Base-by-base conservation (phyloP, 1,140 invertebrate genomes). In the Kradibia gibbosae region DNA sequence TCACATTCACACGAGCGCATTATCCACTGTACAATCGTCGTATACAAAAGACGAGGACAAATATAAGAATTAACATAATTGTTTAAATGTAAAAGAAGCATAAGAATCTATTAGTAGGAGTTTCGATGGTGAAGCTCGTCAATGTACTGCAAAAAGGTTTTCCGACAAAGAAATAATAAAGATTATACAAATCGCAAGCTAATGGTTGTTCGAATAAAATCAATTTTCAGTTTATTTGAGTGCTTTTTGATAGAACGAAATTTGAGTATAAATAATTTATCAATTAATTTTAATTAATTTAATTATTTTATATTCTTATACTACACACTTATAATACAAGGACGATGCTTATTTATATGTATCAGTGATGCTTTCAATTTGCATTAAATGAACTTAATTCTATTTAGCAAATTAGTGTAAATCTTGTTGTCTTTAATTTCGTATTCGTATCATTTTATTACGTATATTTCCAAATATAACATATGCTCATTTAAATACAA, bases 271-370 rank as follows among this genome's bases (percentile, higher is more conserved):
- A 67, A 53, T 67, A 67, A 78, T 45, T 45, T 75, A 28, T 22
- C 48, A 53, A 13, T 42, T 1, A 48, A 77, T 39, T 77, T 53
- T 65, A 20, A 5, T 4, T 50, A 28, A 50, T 42, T 76, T 50
- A 45, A 17, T 76, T 62, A 62, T 62, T 76, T 76, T 62, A 42
- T 3, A 42, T 8, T 78, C 62, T 78, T 67, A 67, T 78, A 28
- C 67, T 78, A 70, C 36, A 36, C n/a, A 78, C 39, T 78, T 67
- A 77, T 77, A 77, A 78, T 67, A 78, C 45, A 50, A 65, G 20
- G n/a, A n/a, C n/a, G n/a, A n/a, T n/a, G n/a, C n/a, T n/a, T n/a
- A n/a, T n/a, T n/a, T n/a, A n/a, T n/a, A n/a, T n/a, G n/a, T n/a
- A 31, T 78, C 48, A 70, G 48, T 76, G 55, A 70, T 78, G 70